phyloP scores from a whole-genome alignment of 2,888 invertebrate genomes.

The Megastigmus dorsalis region DNA sequence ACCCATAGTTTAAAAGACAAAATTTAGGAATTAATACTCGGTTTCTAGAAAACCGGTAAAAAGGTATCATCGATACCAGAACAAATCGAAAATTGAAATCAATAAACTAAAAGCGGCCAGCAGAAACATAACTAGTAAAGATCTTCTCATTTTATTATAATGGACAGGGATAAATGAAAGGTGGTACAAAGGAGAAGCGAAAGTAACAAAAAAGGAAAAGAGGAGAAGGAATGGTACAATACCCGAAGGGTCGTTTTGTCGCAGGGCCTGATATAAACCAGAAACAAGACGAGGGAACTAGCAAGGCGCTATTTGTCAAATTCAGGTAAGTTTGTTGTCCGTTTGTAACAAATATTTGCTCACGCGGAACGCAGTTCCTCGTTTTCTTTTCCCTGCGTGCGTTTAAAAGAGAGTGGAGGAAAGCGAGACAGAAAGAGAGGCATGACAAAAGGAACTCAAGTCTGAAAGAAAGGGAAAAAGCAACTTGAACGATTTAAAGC shows the following conservation, averaged over 20 bases:
- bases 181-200: background rate
- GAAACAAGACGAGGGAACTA: conserved; percentile 16
- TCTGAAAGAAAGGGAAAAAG: background rate
- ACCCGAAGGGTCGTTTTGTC: background rate
- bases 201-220: background rate
- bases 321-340: conserved; percentile 45
- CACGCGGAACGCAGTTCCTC: conserved; percentile 5
- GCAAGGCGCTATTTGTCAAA: conserved; percentile 41
- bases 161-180: conserved; percentile 5
- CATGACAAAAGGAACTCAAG: conserved; percentile 14
- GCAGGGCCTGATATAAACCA: conserved; percentile 20
- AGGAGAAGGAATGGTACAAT: conserved; percentile 8
- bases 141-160: background rate
- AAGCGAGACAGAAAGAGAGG: no score
- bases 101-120: no score
- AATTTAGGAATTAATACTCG: no score
- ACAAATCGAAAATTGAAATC: no score
- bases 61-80: no score
- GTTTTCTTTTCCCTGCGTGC: background rate
- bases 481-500: conserved; percentile 37
- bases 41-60: no score
- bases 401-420: no score
- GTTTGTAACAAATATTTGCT: conserved; percentile 48
- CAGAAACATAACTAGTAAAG: no score
- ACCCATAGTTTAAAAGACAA: no score